Evolutionary conservation across 1,140 invertebrate species (phyloP), one percentile per base, ranked within the genome.

Genomic region (Drosophila pachea): DNA sequence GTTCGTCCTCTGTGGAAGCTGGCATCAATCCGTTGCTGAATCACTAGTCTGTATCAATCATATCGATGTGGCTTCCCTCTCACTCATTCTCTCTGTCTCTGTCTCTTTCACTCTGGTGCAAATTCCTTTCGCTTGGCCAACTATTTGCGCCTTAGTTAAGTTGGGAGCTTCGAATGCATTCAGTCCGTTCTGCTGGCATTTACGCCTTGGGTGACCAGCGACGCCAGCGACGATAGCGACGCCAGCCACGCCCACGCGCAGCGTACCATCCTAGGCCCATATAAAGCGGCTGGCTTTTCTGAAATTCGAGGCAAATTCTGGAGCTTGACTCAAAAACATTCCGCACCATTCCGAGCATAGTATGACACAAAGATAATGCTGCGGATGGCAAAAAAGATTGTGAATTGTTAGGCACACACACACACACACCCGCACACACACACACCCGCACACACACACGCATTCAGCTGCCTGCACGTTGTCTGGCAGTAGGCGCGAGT

Each of bases 291-390:
- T 22, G 36, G 4, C 16, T 33, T 8, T 11, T 9, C 14, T 55
- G 52, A 66, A 43, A 53, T 61, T 47, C 12, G 29, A 33, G 35
- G 33, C 56, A 66, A 66, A 52, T 61, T 47, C 31, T 59, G 62
- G 22, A 48, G 59, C 64, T 67, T 58, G 59, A 40, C 59, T 75
- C 69, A 72, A 75, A 75, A 73, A 64, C 69, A 75, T 75, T 74
- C 73, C 73, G 40, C 45, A 63, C 52, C 68, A 74, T 74, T 58
- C 69, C 69, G 36, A 16, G 49, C 73, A 73, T 73, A 73, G 59
- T 68, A 55, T 72, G 73, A 63, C 64, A 72, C 64, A 75, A 73
- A 75, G 69, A 75, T 68, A 75, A 73, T 68, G 73, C 64, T 74
- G 42, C 33, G 64, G 29, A 71, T 72, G 32, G 63, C 73, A 73